Evolutionary conservation across 2,797 vertebrate genomes (phyloP).

Genomic region (Rhabdomys pumilio): DNA sequence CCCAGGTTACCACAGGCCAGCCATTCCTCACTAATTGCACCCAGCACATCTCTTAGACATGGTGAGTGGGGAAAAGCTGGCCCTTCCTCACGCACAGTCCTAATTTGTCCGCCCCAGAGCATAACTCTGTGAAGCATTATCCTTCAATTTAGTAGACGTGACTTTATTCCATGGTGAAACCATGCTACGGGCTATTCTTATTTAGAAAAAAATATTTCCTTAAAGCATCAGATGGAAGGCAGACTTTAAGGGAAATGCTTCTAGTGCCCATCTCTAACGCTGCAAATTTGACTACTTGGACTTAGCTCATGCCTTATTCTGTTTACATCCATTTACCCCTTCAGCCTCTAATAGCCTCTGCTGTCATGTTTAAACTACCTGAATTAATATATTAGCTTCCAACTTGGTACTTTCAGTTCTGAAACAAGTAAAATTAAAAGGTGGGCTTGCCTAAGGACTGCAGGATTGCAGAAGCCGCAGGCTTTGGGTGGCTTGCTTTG

Average conservation of each 20-base stretch:
- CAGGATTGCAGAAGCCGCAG: slow-evolving; percentile 61
- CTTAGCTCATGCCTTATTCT: background rate
- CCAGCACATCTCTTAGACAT: background rate
- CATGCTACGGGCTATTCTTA: background rate
- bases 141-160: background rate
- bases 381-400: slow-evolving; percentile 58
- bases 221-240: background rate
- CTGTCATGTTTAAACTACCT: slow-evolving; percentile 47
- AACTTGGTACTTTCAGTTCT: slow-evolving; percentile 66
- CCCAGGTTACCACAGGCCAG: background rate
- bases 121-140: background rate
- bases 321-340: background rate
- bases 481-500: slow-evolving; percentile 51
- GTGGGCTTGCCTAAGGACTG: background rate
- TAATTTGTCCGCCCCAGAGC: background rate
- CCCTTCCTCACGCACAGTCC: background rate
- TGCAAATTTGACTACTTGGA: background rate
- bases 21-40: background rate
- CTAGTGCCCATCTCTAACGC: background rate
- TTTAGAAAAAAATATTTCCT: background rate
- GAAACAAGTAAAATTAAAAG: slow-evolving; percentile 73
- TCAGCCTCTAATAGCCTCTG: slow-evolving; percentile 39
- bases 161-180: slow-evolving; percentile 35
- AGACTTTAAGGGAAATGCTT: slow-evolving; percentile 37
- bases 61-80: background rate